Base-by-base conservation (phyloP, 2,797 vertebrate species). In the Pelodytes ibericus region DNA sequence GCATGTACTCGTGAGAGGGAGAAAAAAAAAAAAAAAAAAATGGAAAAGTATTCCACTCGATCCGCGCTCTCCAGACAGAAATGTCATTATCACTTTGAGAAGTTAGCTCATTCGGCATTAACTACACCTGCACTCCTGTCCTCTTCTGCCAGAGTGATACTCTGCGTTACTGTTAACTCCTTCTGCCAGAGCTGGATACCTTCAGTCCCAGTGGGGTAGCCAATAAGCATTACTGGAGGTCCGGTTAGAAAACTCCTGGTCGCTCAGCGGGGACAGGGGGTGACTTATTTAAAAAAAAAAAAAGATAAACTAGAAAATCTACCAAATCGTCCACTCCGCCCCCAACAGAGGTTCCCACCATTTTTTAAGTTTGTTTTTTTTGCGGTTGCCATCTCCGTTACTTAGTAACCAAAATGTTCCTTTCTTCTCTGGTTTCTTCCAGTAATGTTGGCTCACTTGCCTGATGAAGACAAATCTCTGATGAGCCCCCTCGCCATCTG, bases 11-110 rank as follows among this genome's bases (percentile, higher is more conserved):
- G n/a, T n/a, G n/a, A n/a, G n/a, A n/a, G n/a, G 30, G 30, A 9
- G 3, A n/a, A 29, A 20, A 29, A 31, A 30, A 26, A n/a, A n/a
- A n/a, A n/a, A n/a, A n/a, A 67, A 51, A 69, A 64, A 64, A 71
- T 13, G 31, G 25, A 41, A 69, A 53, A 13, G 33, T 15, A 65
- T 75, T 75, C 58, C 44, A 36, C 56, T 75, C 41, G 20, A 47
- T 60, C 39, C 59, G 13, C n/a, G 27, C 51, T 71, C 51, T 41
- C 39, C 39, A 65, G 69, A 72, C 41, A 49, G 53, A 41, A 66
- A 67, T 67, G 67, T 78, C 69, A 78, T 78, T 78, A 78, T 72
- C 69, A 67, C 69, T 39, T 72, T 22, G 56, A 36, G 36, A 68
- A 75, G 18, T 47, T 25, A 63, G 59, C 68, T 44, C 49, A 63